Conservation (phyloP, 2,797 vertebrate genomes). For the Aselliscus stoliczkanus region DNA sequence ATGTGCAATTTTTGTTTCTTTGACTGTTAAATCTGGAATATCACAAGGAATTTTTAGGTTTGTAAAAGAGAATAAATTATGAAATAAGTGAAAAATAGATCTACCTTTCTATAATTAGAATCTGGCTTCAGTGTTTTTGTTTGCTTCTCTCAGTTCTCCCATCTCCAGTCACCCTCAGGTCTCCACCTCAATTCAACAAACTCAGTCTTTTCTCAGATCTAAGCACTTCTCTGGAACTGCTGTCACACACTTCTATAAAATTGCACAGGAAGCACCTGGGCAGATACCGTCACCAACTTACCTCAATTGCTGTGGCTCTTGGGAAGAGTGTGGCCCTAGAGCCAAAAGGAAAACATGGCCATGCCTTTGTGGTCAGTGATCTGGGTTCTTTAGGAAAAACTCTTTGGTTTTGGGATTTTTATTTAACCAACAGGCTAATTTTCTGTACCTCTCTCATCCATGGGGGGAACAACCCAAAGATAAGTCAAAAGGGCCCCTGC, state of each 20-base stretch:
- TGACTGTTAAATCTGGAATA: not conserved
- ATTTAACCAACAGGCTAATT: not conserved
- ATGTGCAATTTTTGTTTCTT: not conserved
- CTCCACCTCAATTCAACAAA: not conserved
- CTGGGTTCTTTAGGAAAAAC: too few relatives aligned
- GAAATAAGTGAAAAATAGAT: not conserved
- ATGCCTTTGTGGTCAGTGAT: not conserved
- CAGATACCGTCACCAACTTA: fast-evolving
- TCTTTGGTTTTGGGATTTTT: not conserved
- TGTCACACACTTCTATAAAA: not conserved
- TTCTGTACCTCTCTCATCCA: not conserved
- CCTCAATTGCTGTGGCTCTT: fast-evolving
- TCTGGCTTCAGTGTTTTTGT: not conserved
- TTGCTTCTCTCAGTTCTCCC: not conserved
- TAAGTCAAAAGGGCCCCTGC: not conserved
- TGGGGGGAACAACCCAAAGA: not conserved
- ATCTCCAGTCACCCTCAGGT: not conserved
- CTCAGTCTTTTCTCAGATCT: not conserved
- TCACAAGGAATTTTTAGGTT: not conserved
- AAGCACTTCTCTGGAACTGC: not conserved
- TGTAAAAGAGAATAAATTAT: not conserved
- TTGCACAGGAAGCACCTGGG: not conserved
- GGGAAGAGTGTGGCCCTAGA: fast-evolving
- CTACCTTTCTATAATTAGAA: not conserved
- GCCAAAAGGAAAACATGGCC: not conserved